Percentiles rank a stretch among this genome's conserved stretches.
phyloP scores from a whole-genome alignment of 2,888 invertebrate genomes.

The Lasioglossum vierecki region DNA sequence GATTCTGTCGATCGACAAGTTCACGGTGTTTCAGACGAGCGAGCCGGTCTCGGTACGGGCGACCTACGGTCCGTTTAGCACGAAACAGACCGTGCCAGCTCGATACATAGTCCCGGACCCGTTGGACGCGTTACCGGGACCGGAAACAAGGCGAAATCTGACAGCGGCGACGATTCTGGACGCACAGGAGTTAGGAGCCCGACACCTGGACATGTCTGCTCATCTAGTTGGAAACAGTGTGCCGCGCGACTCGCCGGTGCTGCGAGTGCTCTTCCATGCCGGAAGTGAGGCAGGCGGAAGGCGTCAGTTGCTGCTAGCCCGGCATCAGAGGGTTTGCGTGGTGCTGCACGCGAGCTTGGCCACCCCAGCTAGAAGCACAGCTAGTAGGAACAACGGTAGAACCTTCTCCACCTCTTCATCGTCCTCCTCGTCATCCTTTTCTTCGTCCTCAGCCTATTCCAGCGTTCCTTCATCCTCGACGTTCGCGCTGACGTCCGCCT shows the following conservation, averaged over 20 bases:
- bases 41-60: slow-evolving; percentile 96
- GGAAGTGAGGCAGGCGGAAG: slow-evolving; percentile 93
- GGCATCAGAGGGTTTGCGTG: slow-evolving; percentile 91
- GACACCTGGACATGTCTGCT: slow-evolving; percentile 95
- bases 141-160: slow-evolving; percentile 78
- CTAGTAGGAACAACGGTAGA: slow-evolving; percentile 62
- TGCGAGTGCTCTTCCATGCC: slow-evolving; percentile 96
- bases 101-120: slow-evolving; percentile 95
- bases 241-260: slow-evolving; percentile 94
- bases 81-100: slow-evolving; percentile 96
- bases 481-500: slow-evolving; percentile 91
- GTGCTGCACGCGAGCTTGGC: slow-evolving; percentile 90
- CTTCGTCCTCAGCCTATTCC: slow-evolving; percentile 39
- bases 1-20: slow-evolving; percentile 92
- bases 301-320: slow-evolving; percentile 86
- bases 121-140: slow-evolving; percentile 86
- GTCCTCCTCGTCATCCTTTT: slow-evolving; percentile 30
- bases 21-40: slow-evolving; percentile 95
- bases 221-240: slow-evolving; percentile 95
- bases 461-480: slow-evolving; percentile 42
- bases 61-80: slow-evolving; percentile 97
- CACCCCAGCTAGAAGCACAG: slow-evolving; percentile 84
- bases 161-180: slow-evolving; percentile 85
- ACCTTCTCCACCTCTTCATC: slow-evolving; percentile 55
- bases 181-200: slow-evolving; percentile 87